These are phyloP conservation scores for Lasioglossum figueresi DNA, from an alignment of 2,888 invertebrate genomes.

Conservation along the genomic window DNA sequence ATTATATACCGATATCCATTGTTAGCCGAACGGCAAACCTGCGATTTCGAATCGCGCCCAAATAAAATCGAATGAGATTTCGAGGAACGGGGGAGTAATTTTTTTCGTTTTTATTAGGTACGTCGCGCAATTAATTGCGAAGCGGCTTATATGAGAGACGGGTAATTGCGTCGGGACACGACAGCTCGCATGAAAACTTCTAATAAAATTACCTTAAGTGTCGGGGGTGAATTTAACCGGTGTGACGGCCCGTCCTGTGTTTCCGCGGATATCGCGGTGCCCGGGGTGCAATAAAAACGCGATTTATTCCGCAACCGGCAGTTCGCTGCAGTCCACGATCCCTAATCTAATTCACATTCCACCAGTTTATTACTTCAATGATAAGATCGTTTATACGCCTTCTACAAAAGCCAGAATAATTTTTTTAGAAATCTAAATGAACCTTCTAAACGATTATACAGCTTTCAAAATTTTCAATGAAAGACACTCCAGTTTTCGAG, in stretches of 20 bases:
- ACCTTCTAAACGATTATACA: too few relatives aligned
- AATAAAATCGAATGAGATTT: constrained; percentile 10
- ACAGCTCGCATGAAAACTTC: constrained; percentile 62
- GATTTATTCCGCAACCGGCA: constrained; percentile 43
- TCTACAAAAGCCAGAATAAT: too few relatives aligned
- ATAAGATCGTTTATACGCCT: too few relatives aligned
- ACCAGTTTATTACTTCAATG: neutral
- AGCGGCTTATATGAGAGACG: constrained; percentile 1
- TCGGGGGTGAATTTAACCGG: constrained; percentile 22
- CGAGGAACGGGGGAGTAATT: constrained; percentile 12
- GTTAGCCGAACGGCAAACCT: neutral
- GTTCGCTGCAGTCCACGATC: constrained; percentile 34
- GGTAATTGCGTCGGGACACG: constrained; percentile 49
- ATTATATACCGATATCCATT: neutral
- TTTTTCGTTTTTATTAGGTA: constrained; percentile 24
- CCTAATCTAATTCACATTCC: constrained; percentile 36
- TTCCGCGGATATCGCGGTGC: constrained; percentile 43
- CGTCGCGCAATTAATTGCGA: constrained; percentile 28
- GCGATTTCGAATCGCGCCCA: neutral
- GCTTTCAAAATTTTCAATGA: too few relatives aligned
- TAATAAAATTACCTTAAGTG: constrained; percentile 62
- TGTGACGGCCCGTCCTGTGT: constrained; percentile 23
- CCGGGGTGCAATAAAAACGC: constrained; percentile 43
- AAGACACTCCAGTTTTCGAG: too few relatives aligned
- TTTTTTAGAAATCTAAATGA: too few relatives aligned